Evolutionary conservation across 2,113 vertebrate species (phyloP), one percentile per base, ranked within the genome.

Genomic region (Clinocottus analis): DNA sequence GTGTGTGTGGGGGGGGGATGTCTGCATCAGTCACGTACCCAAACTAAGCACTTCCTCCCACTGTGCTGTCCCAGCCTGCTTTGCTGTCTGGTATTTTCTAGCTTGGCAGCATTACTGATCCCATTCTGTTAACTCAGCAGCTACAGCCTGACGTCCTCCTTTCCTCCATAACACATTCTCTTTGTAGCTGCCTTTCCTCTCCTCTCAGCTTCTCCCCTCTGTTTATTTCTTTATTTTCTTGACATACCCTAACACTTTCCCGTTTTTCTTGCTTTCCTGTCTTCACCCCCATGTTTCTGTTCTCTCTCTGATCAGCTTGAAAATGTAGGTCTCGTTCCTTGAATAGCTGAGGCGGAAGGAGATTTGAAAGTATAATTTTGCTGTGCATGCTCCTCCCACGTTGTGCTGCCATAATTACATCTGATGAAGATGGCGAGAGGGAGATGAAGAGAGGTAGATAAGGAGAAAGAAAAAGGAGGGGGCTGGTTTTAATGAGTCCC

Each of bases 81-180:
- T 86, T 86, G 77, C 87, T 82, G 79, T 81, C 80, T 85, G 74
- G 79, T 72, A 72, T 83, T 87, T 84, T 82, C 76, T 68, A 64
- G 81, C 80, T 77, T 88, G 86, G 89, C 88, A 88, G 83, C 72
- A 82, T 90, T 64, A 86, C 89, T 87, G 89, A 90, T 87, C 77
- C 85, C 60, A 76, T 85, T 90, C 80, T 90, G 84, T 93, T 79
- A 82, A 85, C 75, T 91, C 90, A 90, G 84, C 78, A 25, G 76
- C 91, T 83, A 77, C 75, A 77, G 56, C 67, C 58, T 79, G 10
- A 79, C 78, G 89, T 75, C 70, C 49, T 60, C 56, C 62, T 74
- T 80, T 77, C 41, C 70, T 85, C 56, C 49, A 78, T 72, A 77
- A 87, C 72, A 73, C 79, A 82, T 87, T 87, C 55, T 72, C 80